These are phyloP conservation scores for Drosophila affinis DNA, from an alignment of 2,888 invertebrate genomes.

Conservation along the genomic window DNA sequence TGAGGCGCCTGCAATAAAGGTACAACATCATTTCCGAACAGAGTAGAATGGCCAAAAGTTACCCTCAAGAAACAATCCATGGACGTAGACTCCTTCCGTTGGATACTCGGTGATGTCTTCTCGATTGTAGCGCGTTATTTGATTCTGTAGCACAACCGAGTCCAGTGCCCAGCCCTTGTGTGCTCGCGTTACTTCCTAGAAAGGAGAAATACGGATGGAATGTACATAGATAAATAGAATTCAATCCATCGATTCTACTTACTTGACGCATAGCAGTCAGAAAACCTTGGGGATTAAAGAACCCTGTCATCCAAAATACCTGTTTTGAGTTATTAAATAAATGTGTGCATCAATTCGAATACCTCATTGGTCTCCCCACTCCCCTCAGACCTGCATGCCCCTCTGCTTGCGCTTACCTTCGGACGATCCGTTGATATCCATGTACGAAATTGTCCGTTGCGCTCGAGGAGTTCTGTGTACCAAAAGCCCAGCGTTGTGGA, in stretches of 20 bases:
- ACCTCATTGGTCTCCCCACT: neutral
- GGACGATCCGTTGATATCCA: constrained; percentile 95
- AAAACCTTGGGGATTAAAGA: constrained; percentile 98
- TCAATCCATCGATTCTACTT: constrained; percentile 49
- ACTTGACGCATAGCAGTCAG: constrained; percentile 99
- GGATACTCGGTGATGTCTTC: constrained; percentile 96
- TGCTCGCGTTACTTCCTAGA: constrained; percentile 95
- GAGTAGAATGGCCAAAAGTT: constrained; percentile 39
- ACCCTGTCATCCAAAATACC: constrained; percentile 99
- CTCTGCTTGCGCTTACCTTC: constrained; percentile 79
- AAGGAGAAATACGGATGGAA: constrained; percentile 32
- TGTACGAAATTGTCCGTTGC: constrained; percentile 93
- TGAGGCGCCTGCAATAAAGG: constrained; percentile 87
- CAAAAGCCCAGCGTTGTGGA: constrained; percentile 99
- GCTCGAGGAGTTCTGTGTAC: constrained; percentile 97
- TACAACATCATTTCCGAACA: neutral
- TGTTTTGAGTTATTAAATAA: constrained; percentile 50
- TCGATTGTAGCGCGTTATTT: constrained; percentile 93
- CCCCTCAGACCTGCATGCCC: neutral
- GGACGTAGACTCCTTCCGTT: constrained; percentile 94
- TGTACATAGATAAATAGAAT: constrained; percentile 29
- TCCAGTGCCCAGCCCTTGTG: constrained; percentile 99
- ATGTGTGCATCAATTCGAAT: constrained; percentile 29
- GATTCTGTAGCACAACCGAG: constrained; percentile 96
- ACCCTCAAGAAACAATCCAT: constrained; percentile 96